phyloP scores from a whole-genome alignment of 2,888 invertebrate genomes.

The Altica lythri region DNA sequence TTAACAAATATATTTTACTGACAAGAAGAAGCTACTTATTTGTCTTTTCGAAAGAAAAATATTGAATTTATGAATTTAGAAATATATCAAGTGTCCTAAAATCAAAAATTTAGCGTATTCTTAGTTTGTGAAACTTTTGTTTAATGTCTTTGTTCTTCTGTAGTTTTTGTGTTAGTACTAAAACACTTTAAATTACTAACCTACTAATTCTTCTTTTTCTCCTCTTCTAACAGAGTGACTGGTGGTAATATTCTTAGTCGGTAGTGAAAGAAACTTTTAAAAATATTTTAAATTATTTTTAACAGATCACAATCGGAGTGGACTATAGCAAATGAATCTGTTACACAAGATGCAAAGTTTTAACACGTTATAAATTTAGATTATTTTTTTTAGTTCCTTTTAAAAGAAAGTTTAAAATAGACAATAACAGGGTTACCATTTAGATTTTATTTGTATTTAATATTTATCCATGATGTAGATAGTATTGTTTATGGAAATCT shows the following conservation, averaged over 20 bases:
- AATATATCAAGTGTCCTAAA: no score
- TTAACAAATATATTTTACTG: no score
- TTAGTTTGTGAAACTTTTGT: neutral
- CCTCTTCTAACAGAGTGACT: conserved; percentile 17
- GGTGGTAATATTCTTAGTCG: conserved; percentile 3
- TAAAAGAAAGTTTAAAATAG: no score
- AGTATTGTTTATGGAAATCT: no score
- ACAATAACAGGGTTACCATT: no score
- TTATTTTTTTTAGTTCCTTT: neutral
- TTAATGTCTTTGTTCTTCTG: neutral
- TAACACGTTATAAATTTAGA: neutral
- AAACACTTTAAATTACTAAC: no score
- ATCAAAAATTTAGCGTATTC: neutral
- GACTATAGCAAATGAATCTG: conserved; percentile 17
- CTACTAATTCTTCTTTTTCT: conserved; percentile 22
- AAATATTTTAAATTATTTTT: conserved; percentile 12
- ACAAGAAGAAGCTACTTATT: no score
- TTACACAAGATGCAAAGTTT: conserved; percentile 9
- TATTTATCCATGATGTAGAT: no score
- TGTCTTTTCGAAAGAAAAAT: no score
- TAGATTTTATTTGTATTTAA: no score
- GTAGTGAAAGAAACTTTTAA: neutral
- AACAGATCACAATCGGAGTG: conserved; percentile 27
- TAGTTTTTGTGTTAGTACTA: no score
- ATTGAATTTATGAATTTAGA: no score